Conservation (phyloP, 2,888 invertebrate species). For the Augiades crinisus region DNA sequence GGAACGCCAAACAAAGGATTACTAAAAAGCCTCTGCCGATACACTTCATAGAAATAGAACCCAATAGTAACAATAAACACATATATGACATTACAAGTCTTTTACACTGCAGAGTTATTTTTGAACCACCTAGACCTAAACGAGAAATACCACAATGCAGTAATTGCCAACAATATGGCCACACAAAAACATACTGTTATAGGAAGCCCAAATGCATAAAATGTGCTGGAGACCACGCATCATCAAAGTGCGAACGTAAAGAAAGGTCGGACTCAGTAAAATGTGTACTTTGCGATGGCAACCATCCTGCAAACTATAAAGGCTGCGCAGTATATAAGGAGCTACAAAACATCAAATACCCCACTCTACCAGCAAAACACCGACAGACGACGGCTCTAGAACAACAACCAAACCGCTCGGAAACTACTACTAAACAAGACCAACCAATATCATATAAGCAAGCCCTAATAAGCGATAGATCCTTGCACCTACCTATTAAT, state of each 20-base stretch:
- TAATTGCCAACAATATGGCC: too few relatives aligned
- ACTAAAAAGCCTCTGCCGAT: conserved; percentile 20
- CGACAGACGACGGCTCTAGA: not conserved
- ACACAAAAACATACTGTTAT: conserved; percentile 30
- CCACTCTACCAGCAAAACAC: conserved; percentile 2
- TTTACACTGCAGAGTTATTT: too few relatives aligned
- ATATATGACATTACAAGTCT: not conserved
- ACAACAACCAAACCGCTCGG: not conserved
- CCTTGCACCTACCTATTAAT: not conserved
- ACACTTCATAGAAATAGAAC: conserved; percentile 4
- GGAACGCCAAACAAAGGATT: conserved; percentile 23
- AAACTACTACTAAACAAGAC: not conserved
- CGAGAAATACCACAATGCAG: too few relatives aligned
- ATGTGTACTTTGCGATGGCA: too few relatives aligned
- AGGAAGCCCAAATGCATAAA: conserved; percentile 28
- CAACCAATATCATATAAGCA: not conserved
- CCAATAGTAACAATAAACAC: conserved; percentile 23
- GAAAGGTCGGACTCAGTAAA: conserved; percentile 28
- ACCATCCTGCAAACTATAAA: conserved; percentile 33
- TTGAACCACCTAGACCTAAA: too few relatives aligned
- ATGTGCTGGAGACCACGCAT: conserved; percentile 14
- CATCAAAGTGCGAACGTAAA: conserved; percentile 26
- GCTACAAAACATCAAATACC: conserved; percentile 24
- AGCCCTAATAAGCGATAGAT: not conserved
- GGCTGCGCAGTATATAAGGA: conserved; percentile 29